These are phyloP conservation scores for Castor canadensis DNA, from an alignment of 2,113 vertebrate species.

Conservation along the genomic window DNA sequence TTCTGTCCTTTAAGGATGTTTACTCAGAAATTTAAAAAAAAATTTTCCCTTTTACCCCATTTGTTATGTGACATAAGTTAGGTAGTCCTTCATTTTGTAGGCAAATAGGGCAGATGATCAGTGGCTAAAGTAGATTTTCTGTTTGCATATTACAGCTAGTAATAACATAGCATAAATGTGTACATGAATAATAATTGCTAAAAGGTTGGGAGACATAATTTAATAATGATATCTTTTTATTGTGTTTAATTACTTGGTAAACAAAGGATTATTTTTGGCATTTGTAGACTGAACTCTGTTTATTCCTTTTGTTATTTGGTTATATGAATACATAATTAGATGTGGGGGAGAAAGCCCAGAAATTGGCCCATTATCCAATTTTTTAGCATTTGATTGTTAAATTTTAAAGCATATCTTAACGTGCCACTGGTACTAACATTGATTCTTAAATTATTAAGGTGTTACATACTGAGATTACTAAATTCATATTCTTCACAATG, in stretches of 20 bases:
- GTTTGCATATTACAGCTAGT: constrained; percentile 3
- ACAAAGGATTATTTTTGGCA: constrained; percentile 45
- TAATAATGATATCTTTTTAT: constrained; percentile 25
- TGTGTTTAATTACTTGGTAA: constrained; percentile 55
- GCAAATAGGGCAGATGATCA: background rate
- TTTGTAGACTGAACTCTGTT: constrained; percentile 34
- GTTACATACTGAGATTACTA: constrained; percentile 33
- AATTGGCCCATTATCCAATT: constrained; percentile 54
- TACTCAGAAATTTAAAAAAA: too few relatives aligned
- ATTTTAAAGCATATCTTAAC: constrained; percentile 66
- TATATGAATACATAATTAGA: constrained; percentile 54
- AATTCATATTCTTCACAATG: constrained; percentile 52
- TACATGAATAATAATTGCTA: constrained; percentile 53
- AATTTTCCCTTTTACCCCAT: constrained; percentile 28
- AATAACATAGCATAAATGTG: background rate
- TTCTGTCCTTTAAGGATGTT: constrained; percentile 4
- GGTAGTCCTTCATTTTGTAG: constrained; percentile 37
- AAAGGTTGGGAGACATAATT: background rate
- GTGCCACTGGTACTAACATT: constrained; percentile 59
- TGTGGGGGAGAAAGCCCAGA: constrained; percentile 50
- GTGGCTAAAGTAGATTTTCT: constrained; percentile 40
- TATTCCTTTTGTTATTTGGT: constrained; percentile 38
- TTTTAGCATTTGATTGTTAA: constrained; percentile 53
- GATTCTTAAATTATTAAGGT: constrained; percentile 52
- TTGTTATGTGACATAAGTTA: background rate